Evolutionary conservation across 1,140 invertebrate genomes (phyloP).

Genomic region (Cydia fagiglandana): DNA sequence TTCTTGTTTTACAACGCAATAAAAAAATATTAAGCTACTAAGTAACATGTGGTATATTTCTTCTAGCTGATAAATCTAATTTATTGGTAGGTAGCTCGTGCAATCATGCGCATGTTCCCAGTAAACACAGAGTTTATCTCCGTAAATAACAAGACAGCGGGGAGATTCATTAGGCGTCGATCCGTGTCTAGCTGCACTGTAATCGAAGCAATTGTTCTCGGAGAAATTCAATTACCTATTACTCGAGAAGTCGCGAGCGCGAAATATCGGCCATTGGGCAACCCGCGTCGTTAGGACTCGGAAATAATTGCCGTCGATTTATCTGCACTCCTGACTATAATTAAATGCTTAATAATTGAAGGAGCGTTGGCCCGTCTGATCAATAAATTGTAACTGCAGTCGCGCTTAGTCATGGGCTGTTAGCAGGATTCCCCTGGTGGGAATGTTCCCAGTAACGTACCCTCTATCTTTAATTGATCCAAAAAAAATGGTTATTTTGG

Average conservation of each 20-base stretch:
- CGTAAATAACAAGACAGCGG: conserved; percentile 76
- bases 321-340: conserved; percentile 60
- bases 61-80: conserved; percentile 67
- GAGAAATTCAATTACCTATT: conserved; percentile 73
- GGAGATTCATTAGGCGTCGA: conserved; percentile 78
- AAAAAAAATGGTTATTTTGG: not conserved
- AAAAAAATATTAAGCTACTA: conserved; percentile 50
- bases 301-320: conserved; percentile 68
- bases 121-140: conserved; percentile 77
- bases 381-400: conserved; percentile 65
- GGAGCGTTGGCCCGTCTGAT: conserved; percentile 45
- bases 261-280: conserved; percentile 61
- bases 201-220: conserved; percentile 77
- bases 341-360: conserved; percentile 70
- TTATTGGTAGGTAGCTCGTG: conserved; percentile 74
- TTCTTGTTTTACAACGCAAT: not conserved
- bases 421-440: not conserved
- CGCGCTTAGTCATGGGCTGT: conserved; percentile 19
- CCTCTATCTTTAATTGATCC: not conserved
- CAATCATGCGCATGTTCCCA: conserved; percentile 74
- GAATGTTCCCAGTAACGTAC: not conserved
- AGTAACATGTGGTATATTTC: conserved; percentile 35
- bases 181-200: conserved; percentile 70
- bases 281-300: conserved; percentile 56
- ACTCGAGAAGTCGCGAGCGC: conserved; percentile 56